These are phyloP conservation scores for Electrona antarctica DNA, from an alignment of 2,113 vertebrate genomes.

Conservation along the genomic window DNA sequence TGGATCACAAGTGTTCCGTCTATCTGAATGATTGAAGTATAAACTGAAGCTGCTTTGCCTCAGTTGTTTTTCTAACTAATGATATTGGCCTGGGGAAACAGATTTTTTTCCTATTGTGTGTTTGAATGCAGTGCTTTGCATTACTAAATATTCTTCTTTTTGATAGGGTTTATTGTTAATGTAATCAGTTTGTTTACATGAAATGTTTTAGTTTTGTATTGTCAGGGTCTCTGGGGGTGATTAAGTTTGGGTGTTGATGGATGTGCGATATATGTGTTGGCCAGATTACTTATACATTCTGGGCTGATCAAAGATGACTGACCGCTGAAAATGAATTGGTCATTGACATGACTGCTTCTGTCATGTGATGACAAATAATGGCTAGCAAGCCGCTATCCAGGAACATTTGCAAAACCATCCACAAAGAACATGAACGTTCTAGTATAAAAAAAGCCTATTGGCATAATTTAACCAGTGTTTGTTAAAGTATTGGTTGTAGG, in stretches of 20 bases:
- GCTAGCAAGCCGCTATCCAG: no score
- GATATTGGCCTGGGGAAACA: constrained; percentile 69
- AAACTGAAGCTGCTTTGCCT: constrained; percentile 18
- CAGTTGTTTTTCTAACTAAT: constrained; percentile 44
- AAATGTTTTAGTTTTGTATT: constrained; percentile 59
- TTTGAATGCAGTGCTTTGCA: constrained; percentile 71
- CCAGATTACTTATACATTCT: no score
- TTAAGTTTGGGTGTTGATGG: constrained; percentile 66
- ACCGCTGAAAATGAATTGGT: no score
- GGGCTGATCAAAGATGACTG: no score
- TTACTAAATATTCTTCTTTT: constrained; percentile 50
- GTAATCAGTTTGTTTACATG: constrained; percentile 71
- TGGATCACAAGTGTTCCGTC: constrained; percentile 6
- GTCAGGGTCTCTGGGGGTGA: constrained; percentile 69
- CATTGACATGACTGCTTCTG: neutral
- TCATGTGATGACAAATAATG: neutral
- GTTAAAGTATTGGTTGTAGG: no score
- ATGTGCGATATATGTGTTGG: neutral
- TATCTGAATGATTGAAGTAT: neutral
- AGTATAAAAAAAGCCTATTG: no score
- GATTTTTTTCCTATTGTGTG: constrained; percentile 54
- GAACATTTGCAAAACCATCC: no score
- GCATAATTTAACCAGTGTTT: no score
- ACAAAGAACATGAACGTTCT: no score
- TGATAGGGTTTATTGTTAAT: constrained; percentile 42